Evolutionary conservation across 2,888 invertebrate species (phyloP).

Genomic region (Pseudococcus longispinus): DNA sequence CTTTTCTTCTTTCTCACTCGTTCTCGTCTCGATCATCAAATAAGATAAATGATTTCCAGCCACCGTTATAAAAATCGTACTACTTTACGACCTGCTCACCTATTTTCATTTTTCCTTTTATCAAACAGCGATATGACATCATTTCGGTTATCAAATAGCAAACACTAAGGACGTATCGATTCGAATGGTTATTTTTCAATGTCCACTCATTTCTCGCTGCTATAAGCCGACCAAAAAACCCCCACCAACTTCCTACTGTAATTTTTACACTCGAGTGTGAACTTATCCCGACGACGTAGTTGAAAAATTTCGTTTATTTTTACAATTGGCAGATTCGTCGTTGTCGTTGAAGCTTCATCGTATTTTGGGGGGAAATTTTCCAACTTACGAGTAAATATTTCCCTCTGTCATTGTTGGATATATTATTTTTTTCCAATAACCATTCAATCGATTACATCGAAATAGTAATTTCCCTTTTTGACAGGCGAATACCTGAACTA

Average conservation of each 20-base stretch:
- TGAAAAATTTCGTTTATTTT: not conserved
- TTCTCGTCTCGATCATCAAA: not conserved
- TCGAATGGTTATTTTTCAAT: constrained; percentile 31
- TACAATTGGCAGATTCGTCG: not conserved
- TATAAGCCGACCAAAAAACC: not conserved
- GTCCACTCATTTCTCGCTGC: not conserved
- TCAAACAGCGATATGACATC: constrained; percentile 28
- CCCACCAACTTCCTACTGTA: not conserved
- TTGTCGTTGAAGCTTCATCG: not conserved
- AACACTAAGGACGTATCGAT: constrained; percentile 16
- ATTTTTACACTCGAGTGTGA: not conserved
- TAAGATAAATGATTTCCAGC: constrained; percentile 18
- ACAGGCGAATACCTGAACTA: not conserved
- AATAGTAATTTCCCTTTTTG: not conserved
- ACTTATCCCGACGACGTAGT: not conserved
- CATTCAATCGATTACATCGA: not conserved
- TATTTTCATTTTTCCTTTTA: not conserved
- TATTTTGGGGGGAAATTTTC: not conserved
- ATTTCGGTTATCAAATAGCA: constrained; percentile 12
- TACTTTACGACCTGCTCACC: constrained; percentile 22
- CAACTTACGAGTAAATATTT: not conserved
- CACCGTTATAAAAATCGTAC: constrained; percentile 2
- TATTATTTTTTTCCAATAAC: not conserved
- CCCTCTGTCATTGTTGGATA: not conserved
- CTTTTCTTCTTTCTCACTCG: not conserved